Evolutionary conservation across 1,140 invertebrate genomes (phyloP).

Genomic region (honey bee (Apis mellifera)): Amel_HAv3.1 CM009943.2:3141001-3141500

Average conservation of each 20-base stretch:
- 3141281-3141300: not conserved
- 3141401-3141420: conserved; percentile 67
- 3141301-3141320: not conserved
- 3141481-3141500: conserved; percentile 70
- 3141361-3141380: conserved; percentile 77
- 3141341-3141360: conserved; percentile 72
- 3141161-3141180: not conserved
- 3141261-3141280: not conserved
- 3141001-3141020: too few species aligned
- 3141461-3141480: conserved; percentile 79
- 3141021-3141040: too few species aligned
- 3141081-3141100: too few species aligned
- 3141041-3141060: too few species aligned
- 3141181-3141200: not conserved
- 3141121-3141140: too few species aligned
- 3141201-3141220: not conserved
- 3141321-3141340: conserved; percentile 70
- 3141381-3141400: conserved; percentile 74
- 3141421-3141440: conserved; percentile 60
- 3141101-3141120: too few species aligned
- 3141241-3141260: not conserved
- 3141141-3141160: not conserved
- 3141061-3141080: too few species aligned
- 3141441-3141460: conserved; percentile 67
- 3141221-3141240: conserved; percentile 3